These are phyloP conservation scores for Pristis pectinata DNA, from an alignment of 2,797 vertebrate species.

Conservation along the genomic window DNA sequence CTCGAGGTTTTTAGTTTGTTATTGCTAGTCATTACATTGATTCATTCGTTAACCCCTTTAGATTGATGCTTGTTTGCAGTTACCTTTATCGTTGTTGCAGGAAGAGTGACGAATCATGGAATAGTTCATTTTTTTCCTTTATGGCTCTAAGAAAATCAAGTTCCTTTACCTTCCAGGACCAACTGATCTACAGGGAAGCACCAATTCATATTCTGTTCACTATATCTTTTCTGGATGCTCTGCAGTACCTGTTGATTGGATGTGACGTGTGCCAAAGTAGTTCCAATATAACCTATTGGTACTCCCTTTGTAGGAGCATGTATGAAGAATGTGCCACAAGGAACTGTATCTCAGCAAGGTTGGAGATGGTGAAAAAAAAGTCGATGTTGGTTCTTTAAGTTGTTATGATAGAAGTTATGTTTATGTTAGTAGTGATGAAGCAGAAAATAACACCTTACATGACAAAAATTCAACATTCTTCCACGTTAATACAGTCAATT, in stretches of 20 bases:
- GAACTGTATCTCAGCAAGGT: too few species aligned
- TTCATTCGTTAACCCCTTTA: neutral
- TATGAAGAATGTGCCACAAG: too few species aligned
- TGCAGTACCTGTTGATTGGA: too few species aligned
- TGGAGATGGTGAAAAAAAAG: neutral
- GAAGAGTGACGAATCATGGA: neutral
- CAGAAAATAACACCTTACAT: neutral
- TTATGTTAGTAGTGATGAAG: neutral
- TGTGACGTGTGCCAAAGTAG: too few species aligned
- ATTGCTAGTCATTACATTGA: neutral
- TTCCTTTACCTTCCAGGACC: neutral
- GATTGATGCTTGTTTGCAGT: neutral
- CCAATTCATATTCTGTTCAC: neutral
- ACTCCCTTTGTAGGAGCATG: too few species aligned
- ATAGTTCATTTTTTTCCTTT: neutral
- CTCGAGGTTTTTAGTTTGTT: neutral
- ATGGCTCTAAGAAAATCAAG: neutral
- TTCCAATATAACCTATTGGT: too few species aligned
- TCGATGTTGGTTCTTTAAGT: neutral
- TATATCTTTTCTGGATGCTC: neutral
- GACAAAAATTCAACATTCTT: neutral
- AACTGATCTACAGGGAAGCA: neutral
- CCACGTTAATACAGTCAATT: neutral
- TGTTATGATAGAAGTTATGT: neutral
- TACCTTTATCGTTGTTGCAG: neutral